Percentiles rank a stretch among this genome's conserved stretches.
These are phyloP conservation scores for Liopterus haemorrhoidalis DNA, from an alignment of 2,888 invertebrate species.

Conservation along the genomic window DNA sequence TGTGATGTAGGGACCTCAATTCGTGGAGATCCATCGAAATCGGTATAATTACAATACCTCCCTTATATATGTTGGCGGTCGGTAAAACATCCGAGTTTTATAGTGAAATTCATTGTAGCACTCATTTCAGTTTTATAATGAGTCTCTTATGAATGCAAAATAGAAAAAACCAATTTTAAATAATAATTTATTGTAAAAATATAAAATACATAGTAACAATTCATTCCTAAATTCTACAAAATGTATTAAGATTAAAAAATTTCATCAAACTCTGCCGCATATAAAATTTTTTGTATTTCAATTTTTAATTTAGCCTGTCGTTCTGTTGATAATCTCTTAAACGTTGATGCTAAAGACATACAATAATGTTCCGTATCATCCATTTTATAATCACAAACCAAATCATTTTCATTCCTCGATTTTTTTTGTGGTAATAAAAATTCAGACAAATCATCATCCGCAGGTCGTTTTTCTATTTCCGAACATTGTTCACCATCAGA, in stretches of 20 bases:
- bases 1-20: no score
- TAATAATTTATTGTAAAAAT: neutral
- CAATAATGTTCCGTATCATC: conserved; percentile 28
- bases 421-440: neutral
- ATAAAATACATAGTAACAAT: neutral
- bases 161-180: neutral
- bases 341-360: conserved; percentile 26
- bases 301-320: conserved; percentile 29
- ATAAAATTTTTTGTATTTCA: conserved; percentile 28
- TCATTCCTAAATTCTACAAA: conserved; percentile 1
- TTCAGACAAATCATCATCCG: neutral
- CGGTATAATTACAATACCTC: no score
- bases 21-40: no score
- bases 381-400: conserved; percentile 17
- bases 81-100: no score
- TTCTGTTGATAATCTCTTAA: conserved; percentile 23
- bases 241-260: conserved; percentile 22
- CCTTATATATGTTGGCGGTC: no score
- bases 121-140: conserved; percentile 1
- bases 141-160: neutral
- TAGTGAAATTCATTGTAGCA: no score
- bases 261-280: conserved; percentile 27
- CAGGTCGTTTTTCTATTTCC: conserved; percentile 2
- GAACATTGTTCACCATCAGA: conserved; percentile 9
- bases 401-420: conserved; percentile 15